phyloP scores from a whole-genome alignment of 2,113 vertebrate genomes.

The Perccottus glenii region DNA sequence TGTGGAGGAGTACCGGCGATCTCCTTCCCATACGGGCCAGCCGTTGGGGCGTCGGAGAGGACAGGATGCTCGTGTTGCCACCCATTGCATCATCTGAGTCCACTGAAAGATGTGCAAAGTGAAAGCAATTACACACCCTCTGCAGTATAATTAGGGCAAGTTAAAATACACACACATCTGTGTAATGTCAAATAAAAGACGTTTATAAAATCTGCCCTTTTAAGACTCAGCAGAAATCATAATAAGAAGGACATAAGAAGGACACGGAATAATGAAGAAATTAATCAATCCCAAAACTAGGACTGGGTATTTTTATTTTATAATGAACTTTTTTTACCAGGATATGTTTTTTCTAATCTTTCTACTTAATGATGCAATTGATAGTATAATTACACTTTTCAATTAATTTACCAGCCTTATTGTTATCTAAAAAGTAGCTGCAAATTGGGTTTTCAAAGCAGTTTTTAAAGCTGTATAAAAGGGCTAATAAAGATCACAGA shows the following conservation, averaged over 20 bases:
- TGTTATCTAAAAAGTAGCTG: no score
- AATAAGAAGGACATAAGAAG: no score
- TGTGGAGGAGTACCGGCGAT: constrained; percentile 86
- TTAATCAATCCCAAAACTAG: no score
- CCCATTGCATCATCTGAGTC: constrained; percentile 89
- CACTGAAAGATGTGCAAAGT: constrained; percentile 70
- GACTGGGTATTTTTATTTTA: no score
- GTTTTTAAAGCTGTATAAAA: no score
- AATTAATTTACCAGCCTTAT: not conserved
- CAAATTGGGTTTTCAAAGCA: no score
- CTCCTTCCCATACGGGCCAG: constrained; percentile 82
- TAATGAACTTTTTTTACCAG: no score
- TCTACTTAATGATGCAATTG: no score
- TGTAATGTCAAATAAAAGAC: not conserved
- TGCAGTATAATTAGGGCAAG: not conserved
- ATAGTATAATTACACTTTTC: not conserved
- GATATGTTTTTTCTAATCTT: no score
- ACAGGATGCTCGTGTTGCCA: constrained; percentile 82
- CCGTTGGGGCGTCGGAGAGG: constrained; percentile 78
- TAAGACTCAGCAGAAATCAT: not conserved
- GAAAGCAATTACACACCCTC: constrained; percentile 1
- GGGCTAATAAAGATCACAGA: no score
- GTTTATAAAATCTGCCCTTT: not conserved
- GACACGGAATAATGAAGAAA: no score
- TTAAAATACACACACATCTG: not conserved